A percentile compares a stretch with the other conserved stretches of the same genome.
These are phyloP conservation scores for Premnoplex brunnescens DNA, from an alignment of 2,797 vertebrate species.

Conservation along the genomic window DNA sequence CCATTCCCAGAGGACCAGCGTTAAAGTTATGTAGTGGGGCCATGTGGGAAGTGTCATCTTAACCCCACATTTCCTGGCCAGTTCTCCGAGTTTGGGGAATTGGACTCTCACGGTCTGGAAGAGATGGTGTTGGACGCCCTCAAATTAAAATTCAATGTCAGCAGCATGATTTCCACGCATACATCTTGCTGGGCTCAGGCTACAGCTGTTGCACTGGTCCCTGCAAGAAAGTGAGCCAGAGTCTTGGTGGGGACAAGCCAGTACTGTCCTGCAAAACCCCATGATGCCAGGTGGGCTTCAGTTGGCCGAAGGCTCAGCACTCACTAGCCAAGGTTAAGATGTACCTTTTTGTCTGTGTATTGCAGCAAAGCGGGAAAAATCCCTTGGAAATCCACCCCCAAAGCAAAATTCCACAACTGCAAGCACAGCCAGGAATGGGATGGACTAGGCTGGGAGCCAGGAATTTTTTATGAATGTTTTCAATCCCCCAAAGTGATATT, in stretches of 20 bases:
- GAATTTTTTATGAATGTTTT: slow-evolving; percentile 35
- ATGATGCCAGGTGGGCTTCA: rapidly evolving
- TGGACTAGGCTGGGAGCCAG: slow-evolving; percentile 26
- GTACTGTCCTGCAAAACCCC: not conserved
- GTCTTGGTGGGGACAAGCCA: not conserved
- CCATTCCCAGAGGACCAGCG: not conserved
- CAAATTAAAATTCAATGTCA: not conserved
- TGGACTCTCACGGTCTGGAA: slow-evolving; percentile 23
- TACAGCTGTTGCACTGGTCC: not conserved
- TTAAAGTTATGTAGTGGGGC: not conserved
- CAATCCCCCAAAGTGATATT: not conserved
- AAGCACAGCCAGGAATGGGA: not conserved
- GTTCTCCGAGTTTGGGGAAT: not conserved
- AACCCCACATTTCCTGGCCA: not conserved
- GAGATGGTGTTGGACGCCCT: not conserved
- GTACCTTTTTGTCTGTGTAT: not conserved
- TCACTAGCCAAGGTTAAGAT: not conserved
- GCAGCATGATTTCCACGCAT: not conserved
- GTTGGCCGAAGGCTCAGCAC: not conserved
- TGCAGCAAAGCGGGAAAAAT: not conserved
- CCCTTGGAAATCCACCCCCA: not conserved
- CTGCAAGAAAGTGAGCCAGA: not conserved
- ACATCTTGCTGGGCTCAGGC: not conserved
- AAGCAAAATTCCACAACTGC: not conserved
- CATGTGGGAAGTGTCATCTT: slow-evolving; percentile 55